A percentile compares a stretch with the other conserved stretches of the same genome.
Evolutionary conservation across 2,888 invertebrate species (phyloP).

Genomic region (Dasypogon diadema): DNA sequence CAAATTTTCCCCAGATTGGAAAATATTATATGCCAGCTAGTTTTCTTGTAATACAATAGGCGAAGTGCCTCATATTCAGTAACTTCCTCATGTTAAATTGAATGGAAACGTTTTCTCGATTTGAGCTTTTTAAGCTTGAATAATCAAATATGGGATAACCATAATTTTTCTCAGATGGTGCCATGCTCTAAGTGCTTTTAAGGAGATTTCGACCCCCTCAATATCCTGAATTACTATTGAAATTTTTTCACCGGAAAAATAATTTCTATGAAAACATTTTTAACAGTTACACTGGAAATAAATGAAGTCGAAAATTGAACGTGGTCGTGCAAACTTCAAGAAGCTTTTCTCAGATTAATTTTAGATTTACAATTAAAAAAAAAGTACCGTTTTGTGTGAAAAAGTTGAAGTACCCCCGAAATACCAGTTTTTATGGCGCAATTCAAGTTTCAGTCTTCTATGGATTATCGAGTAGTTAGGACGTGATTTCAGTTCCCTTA

Average conservation of each 20-base stretch:
- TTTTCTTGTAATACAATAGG: background rate
- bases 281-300: background rate
- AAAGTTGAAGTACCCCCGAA: too few species aligned
- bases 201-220: slow-evolving; percentile 7
- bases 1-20: too few species aligned
- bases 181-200: background rate
- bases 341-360: too few species aligned
- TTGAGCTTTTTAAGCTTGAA: slow-evolving; percentile 17
- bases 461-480: too few species aligned
- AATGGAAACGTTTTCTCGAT: background rate
- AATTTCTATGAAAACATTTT: background rate
- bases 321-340: background rate
- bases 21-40: background rate
- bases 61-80: background rate
- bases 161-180: slow-evolving; percentile 15
- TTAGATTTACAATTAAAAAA: too few species aligned
- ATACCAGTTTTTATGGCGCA: too few species aligned
- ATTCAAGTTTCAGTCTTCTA: too few species aligned
- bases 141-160: slow-evolving; percentile 20
- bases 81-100: background rate
- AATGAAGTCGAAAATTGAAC: slow-evolving; percentile 13
- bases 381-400: too few species aligned
- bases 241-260: background rate
- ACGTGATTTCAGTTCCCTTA: background rate
- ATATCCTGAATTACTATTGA: background rate